Evolutionary conservation across 1,140 invertebrate genomes (phyloP), one percentile per base, ranked within the genome.

Genomic region (Temnothorax curvispinosus): DNA sequence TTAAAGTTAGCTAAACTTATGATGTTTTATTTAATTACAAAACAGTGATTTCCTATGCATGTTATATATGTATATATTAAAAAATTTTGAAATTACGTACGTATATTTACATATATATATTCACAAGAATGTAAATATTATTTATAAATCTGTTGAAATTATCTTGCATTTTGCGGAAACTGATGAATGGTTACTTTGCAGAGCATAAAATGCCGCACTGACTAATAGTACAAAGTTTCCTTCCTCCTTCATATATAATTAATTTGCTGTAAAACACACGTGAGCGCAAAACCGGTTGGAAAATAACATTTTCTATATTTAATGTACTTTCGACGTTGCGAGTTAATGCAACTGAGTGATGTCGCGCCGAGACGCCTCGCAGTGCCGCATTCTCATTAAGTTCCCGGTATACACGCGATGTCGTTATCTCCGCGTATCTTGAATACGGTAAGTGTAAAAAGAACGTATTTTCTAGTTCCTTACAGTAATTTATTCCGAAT

Each of bases 401-500:
- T 1, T 58, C 13, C 1, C 13, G 3, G 52, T 47, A 47, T 47
- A 47, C 41, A 41, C 67, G 67, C 80, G 27, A 84, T 60, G 18
- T 7, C 4, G 18, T 47, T 74, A 84, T 84, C 69, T 38, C 6
- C 8, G 3, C 54, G 27, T 84, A 84, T 75, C 80, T 84, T 44
- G 69, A 84, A 50, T 75, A 74, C 54, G 41, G 27, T 52, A 72
- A 27, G 54, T 84, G 54, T 75, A 84, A 84, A 84, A 75, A 75
- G 69, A 75, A 84, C 13, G 41, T 84, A 84, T 84, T 84, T 84
- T 84, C 41, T 27, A 60, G 52, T 82, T 27, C 11, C 13, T 84
- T 75, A 75, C 21, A 82, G 52, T 82, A 84, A 84, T 84, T 75
- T 75, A 84, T 84, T 84, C 69, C 27, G 54, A 84, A 82, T 82